Percentiles rank a stretch among this genome's conserved stretches.
Evolutionary conservation across 35 echinoderm and acorn worm genomes (phyloP).

Genomic region (Ophioderma brevispina): DNA sequence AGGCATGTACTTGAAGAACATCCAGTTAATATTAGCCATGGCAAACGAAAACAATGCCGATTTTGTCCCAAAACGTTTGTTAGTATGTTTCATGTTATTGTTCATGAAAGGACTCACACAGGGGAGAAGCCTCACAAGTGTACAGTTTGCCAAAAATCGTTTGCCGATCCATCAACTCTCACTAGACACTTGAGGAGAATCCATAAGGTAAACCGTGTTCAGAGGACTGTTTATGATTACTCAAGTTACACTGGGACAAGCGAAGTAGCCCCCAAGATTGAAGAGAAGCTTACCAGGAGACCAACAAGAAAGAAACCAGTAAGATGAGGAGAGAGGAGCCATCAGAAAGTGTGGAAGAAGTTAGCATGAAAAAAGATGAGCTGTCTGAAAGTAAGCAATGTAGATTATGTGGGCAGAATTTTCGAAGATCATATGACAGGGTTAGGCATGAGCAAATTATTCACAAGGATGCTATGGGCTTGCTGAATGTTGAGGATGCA

Average conservation of each 20-base stretch:
- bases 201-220: not conserved
- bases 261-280: not conserved
- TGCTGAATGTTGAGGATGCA: not conserved
- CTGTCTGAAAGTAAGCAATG: not conserved
- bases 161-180: not conserved
- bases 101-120: not conserved
- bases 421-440: not conserved
- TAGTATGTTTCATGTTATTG: not conserved
- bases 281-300: not conserved
- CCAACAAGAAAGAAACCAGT: not conserved
- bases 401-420: not conserved
- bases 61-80: not conserved
- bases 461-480: not conserved
- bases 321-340: not conserved
- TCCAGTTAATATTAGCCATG: not conserved
- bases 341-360: not conserved
- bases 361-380: not conserved
- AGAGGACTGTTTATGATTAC: not conserved
- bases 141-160: not conserved
- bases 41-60: not conserved
- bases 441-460: not conserved
- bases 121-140: not conserved
- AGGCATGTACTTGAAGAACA: not conserved
- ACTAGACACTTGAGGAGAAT: not conserved
- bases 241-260: not conserved